phyloP scores from a whole-genome alignment of 2,888 invertebrate species.

The Lochmaea crataegi region DNA sequence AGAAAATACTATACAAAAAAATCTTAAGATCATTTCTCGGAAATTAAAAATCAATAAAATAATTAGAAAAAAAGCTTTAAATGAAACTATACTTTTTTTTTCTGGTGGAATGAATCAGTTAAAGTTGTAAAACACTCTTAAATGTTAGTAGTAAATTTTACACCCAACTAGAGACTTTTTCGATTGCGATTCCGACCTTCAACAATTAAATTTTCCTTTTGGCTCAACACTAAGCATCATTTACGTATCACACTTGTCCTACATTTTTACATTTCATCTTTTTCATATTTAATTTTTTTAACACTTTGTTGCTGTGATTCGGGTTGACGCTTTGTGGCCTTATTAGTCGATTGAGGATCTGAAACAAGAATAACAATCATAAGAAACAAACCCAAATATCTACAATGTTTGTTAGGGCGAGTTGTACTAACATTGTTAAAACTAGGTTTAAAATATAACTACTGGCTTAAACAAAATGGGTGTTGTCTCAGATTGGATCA shows the following conservation, averaged over 20 bases:
- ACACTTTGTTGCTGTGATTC: constrained; percentile 53
- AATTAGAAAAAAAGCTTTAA: neutral
- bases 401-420: no score
- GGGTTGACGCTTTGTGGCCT: constrained; percentile 57
- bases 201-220: constrained; percentile 39
- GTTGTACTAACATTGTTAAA: no score
- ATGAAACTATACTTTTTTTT: constrained; percentile 6
- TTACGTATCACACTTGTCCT: constrained; percentile 40
- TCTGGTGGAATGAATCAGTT: neutral
- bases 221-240: constrained; percentile 37
- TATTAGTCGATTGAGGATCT: constrained; percentile 61
- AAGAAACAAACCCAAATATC: neutral
- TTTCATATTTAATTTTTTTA: constrained; percentile 60
- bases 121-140: constrained; percentile 11
- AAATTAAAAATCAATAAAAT: neutral
- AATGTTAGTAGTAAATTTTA: constrained; percentile 8
- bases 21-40: constrained; percentile 1
- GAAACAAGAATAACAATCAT: constrained; percentile 41
- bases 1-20: constrained; percentile 6
- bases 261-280: constrained; percentile 57
- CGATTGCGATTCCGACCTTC: constrained; percentile 20
- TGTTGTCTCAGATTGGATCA: no score
- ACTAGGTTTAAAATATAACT: no score
- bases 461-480: no score
- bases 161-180: constrained; percentile 12